Percentiles rank a stretch among this genome's conserved stretches.
Evolutionary conservation across 2,888 invertebrate genomes (phyloP).

Genomic region (Tryphoninae sp.): DNA sequence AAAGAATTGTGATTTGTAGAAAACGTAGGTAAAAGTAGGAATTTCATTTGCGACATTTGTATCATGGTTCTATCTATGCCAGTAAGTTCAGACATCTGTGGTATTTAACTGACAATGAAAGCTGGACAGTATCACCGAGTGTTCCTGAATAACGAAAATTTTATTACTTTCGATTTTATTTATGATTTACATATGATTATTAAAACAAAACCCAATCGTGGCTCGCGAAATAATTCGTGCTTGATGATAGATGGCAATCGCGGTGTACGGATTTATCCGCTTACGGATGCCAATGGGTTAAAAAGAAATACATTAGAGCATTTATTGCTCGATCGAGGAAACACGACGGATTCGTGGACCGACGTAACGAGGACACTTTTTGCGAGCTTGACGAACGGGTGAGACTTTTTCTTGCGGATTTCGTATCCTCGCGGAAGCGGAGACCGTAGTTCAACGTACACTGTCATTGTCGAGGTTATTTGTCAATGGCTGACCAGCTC

Average conservation of each 20-base stretch:
- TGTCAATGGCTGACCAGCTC: conserved; percentile 16
- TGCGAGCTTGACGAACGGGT: conserved; percentile 19
- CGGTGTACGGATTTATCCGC: too few species aligned
- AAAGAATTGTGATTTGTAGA: neutral
- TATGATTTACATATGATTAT: too few species aligned
- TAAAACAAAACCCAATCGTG: too few species aligned
- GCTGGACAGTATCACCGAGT: too few species aligned
- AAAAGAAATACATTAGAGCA: neutral
- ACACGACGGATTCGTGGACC: neutral
- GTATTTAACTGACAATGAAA: too few species aligned
- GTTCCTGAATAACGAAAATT: too few species aligned
- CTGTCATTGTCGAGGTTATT: conserved; percentile 61
- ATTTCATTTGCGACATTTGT: neutral
- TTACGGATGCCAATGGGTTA: too few species aligned
- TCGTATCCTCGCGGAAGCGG: conserved; percentile 36
- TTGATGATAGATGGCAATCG: too few species aligned
- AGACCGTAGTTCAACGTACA: conserved; percentile 50
- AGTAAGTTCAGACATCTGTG: too few species aligned
- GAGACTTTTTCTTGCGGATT: conserved; percentile 25
- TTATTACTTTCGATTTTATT: too few species aligned
- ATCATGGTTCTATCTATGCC: too few species aligned
- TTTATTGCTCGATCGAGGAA: neutral
- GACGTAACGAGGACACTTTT: conserved; percentile 54
- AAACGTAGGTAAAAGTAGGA: neutral
- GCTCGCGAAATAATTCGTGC: too few species aligned